phyloP scores from a whole-genome alignment of 2,888 invertebrate genomes.

The Nephrocerus scutellatus region DNA sequence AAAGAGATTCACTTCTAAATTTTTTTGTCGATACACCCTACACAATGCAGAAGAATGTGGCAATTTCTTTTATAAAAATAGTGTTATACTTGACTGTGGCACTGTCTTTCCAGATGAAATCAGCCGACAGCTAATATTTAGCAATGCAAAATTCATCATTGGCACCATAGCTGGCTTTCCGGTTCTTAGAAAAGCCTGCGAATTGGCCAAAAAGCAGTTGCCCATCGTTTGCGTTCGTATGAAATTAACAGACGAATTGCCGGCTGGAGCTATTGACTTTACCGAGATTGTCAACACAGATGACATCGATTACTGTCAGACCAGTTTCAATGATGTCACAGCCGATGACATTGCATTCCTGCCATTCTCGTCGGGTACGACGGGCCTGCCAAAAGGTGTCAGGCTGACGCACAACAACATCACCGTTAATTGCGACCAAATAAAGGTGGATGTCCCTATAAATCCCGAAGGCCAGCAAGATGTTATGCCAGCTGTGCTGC shows the following conservation, averaged over 20 bases:
- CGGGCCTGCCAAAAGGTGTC: slow-evolving; percentile 73
- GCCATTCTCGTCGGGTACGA: slow-evolving; percentile 78
- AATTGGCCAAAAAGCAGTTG: slow-evolving; percentile 45
- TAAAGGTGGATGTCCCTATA: slow-evolving; percentile 28
- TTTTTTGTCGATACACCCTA: no score
- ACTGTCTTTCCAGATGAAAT: slow-evolving; percentile 65
- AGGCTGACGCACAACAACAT: slow-evolving; percentile 54
- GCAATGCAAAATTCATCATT: slow-evolving; percentile 59
- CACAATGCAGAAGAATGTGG: no score
- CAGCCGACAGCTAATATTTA: slow-evolving; percentile 55
- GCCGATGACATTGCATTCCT: slow-evolving; percentile 59
- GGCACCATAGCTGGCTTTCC: slow-evolving; percentile 54
- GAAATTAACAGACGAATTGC: slow-evolving; percentile 48
- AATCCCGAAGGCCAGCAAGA: slow-evolving; percentile 50
- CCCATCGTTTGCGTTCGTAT: slow-evolving; percentile 54
- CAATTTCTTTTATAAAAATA: no score
- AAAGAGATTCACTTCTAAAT: no score
- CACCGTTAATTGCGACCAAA: slow-evolving; percentile 38
- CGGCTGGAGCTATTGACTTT: slow-evolving; percentile 55
- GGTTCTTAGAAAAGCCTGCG: slow-evolving; percentile 49
- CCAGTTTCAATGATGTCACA: slow-evolving; percentile 48
- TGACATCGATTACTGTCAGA: slow-evolving; percentile 49
- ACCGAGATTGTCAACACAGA: slow-evolving; percentile 54
- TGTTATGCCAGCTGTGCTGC: slow-evolving; percentile 62
- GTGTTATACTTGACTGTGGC: no score